A percentile compares a stretch with the other conserved stretches of the same genome.
Evolutionary conservation across 2,888 invertebrate species (phyloP).

Genomic region (Petrolisthes manimaculis): DNA sequence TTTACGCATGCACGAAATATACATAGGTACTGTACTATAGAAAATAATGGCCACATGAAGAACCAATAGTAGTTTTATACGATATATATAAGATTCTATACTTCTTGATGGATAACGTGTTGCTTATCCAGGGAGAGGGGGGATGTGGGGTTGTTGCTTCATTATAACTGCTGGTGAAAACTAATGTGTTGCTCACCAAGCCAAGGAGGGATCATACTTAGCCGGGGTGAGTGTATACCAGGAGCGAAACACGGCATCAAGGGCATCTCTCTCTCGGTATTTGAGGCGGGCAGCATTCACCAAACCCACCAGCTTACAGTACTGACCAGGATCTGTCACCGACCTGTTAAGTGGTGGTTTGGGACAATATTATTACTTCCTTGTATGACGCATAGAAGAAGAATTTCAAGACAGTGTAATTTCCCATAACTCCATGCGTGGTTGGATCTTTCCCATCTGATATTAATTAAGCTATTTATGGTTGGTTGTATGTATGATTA

Average conservation of each 20-base stretch:
- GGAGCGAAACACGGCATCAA: constrained; percentile 41
- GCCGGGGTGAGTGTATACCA: constrained; percentile 35
- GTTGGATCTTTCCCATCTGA: not conserved
- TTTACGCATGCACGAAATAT: no score
- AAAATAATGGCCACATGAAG: no score
- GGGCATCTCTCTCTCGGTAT: constrained; percentile 53
- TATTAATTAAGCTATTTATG: not conserved
- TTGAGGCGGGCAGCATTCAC: constrained; percentile 37
- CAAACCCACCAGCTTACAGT: constrained; percentile 16
- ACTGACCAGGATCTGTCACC: constrained; percentile 38
- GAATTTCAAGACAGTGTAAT: not conserved
- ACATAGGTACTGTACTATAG: no score
- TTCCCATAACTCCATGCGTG: not conserved
- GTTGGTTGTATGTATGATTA: no score
- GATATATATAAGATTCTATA: not conserved
- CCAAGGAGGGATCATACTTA: constrained; percentile 33
- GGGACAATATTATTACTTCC: not conserved
- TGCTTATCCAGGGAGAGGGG: no score
- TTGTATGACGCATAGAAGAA: not conserved
- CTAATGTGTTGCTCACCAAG: constrained; percentile 21
- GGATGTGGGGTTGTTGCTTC: not conserved
- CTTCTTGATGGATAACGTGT: no score
- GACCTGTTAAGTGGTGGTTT: constrained; percentile 11
- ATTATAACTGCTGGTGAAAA: no score
- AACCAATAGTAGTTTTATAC: not conserved